Conservation (phyloP, 2,888 invertebrate genomes). For the Drosophila conformis region DNA sequence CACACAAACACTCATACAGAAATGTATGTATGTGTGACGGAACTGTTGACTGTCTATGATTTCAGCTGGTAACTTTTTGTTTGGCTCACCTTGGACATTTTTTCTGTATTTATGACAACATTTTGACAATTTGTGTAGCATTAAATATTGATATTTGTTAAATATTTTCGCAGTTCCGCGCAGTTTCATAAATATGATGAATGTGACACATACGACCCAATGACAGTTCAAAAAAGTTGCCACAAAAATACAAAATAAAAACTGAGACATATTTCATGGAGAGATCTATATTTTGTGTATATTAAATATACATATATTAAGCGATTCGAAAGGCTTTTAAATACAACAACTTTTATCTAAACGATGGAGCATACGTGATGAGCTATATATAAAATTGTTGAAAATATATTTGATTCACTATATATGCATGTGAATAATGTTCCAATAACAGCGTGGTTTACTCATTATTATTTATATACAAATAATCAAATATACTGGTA, state of each 20-base stretch:
- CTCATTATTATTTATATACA: not conserved
- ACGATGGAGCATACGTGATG: conserved; percentile 71
- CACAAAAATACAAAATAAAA: not conserved
- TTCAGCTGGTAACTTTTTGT: conserved; percentile 55
- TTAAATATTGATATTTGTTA: conserved; percentile 73
- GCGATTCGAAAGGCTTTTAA: not conserved
- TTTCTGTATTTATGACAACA: conserved; percentile 61
- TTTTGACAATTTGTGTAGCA: conserved; percentile 65
- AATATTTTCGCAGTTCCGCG: conserved; percentile 46
- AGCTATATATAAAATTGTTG: not conserved
- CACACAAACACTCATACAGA: conserved; percentile 5
- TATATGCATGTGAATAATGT: conserved; percentile 7
- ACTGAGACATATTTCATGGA: conserved; percentile 1
- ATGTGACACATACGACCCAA: conserved; percentile 24
- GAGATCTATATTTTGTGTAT: not conserved
- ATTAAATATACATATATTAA: not conserved
- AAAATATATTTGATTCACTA: conserved; percentile 1
- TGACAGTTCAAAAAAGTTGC: not conserved
- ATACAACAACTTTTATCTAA: conserved; percentile 11
- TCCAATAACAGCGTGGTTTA: conserved; percentile 6
- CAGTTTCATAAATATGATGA: conserved; percentile 17
- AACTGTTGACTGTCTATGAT: conserved; percentile 48
- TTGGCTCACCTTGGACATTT: conserved; percentile 44
- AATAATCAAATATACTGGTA: not conserved
- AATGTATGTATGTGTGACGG: not conserved